Evolutionary conservation across 2,888 invertebrate species (phyloP), one percentile per base, ranked within the genome.

Genomic region (Phasia obesa): DNA sequence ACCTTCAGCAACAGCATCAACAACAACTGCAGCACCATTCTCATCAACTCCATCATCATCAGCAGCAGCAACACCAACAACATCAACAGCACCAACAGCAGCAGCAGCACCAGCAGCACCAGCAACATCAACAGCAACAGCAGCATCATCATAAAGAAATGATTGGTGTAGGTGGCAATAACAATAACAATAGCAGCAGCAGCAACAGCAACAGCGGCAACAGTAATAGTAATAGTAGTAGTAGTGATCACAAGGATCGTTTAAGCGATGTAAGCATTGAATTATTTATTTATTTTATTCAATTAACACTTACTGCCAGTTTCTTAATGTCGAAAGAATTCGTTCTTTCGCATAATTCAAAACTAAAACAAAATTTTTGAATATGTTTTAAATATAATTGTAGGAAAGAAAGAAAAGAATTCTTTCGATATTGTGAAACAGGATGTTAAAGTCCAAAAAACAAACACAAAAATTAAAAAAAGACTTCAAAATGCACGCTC

Each of bases 251-350:
- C 31, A 87, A 85, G 76, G 96, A 96, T 93, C 94, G 96, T 91
- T 94, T 96, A 91, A 96, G 95, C 93, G 96, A 96, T 93, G 96
- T 96, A 93, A 95, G 95, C 94, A 75, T 53, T 44, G 11, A 9
- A n/a, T 17, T 55, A 25, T 55, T 9, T 15, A 25, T 9, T 27
- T 7, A 9, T 55, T n/a, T 27, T 47, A 19, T 47, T 19, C 3
- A 27, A 38, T 38, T 9, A 9, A 11, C 11, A 38, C 5, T 2
- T 38, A n/a, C n/a, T n/a, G n/a, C n/a, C n/a, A n/a, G n/a, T n/a
- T n/a, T n/a, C n/a, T n/a, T n/a, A n/a, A n/a, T n/a, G n/a, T n/a
- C n/a, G n/a, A n/a, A n/a, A n/a, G n/a, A n/a, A n/a, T n/a, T n/a
- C n/a, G n/a, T n/a, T n/a, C n/a, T n/a, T n/a, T n/a, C n/a, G n/a